These are phyloP conservation scores for Spinus olivaceus DNA, from an alignment of 2,797 vertebrate species.

Conservation along the genomic window DNA sequence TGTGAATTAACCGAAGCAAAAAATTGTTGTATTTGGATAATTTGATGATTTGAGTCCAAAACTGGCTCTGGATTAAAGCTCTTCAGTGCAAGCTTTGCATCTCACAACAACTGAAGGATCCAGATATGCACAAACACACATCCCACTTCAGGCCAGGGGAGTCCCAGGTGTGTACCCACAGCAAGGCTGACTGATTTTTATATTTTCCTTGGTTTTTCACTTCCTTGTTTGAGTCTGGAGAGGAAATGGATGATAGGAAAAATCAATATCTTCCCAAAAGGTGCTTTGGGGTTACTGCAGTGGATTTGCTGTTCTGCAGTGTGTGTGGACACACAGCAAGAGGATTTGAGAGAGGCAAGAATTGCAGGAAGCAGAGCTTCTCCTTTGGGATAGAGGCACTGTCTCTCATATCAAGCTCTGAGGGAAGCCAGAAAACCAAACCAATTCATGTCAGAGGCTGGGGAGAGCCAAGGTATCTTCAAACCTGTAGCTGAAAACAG, in stretches of 20 bases:
- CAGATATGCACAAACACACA: not conserved
- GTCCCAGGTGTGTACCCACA: not conserved
- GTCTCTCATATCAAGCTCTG: not conserved
- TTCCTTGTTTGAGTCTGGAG: not conserved
- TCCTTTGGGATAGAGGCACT: not conserved
- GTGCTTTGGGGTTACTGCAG: not conserved
- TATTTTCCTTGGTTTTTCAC: slow-evolving; percentile 5
- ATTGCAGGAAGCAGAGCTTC: not conserved
- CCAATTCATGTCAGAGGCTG: not conserved
- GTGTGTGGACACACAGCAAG: rapidly evolving
- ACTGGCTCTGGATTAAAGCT: not conserved
- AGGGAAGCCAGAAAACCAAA: not conserved
- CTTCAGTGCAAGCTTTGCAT: not conserved
- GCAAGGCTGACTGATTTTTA: not conserved
- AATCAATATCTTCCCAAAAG: not conserved
- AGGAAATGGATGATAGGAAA: not conserved
- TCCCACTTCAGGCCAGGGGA: not conserved
- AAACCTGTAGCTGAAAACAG: not conserved
- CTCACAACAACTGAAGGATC: not conserved
- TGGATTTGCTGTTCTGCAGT: not conserved
- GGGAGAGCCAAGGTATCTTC: not conserved
- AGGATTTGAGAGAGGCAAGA: not conserved
- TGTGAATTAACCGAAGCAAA: not conserved
- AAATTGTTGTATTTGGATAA: not conserved
- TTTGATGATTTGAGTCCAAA: not conserved